Conservation (phyloP, 2,113 vertebrate species). For the Plecotus auritus region DNA sequence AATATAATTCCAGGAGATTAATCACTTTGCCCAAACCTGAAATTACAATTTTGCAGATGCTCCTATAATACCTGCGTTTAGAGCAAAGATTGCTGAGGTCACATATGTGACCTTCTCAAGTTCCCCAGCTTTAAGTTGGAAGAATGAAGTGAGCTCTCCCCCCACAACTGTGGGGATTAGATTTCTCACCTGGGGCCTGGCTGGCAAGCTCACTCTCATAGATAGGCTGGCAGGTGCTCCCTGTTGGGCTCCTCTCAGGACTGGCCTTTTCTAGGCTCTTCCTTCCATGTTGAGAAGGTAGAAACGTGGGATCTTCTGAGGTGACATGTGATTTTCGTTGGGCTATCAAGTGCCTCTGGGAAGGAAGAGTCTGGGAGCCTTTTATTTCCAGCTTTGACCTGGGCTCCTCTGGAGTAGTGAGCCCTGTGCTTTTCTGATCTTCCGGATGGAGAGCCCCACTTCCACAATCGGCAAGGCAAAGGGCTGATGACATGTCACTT, state of each 20-base stretch:
- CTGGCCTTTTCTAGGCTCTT: background rate
- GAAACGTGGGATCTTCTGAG: background rate
- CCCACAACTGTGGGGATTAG: background rate
- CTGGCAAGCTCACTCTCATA: slow-evolving; percentile 6
- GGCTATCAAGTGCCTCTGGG: background rate
- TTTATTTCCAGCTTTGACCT: background rate
- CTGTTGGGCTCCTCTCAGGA: background rate
- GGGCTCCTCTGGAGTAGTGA: background rate
- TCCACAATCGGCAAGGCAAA: background rate
- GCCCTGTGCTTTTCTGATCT: fast-evolving
- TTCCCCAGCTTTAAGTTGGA: background rate
- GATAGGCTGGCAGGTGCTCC: background rate
- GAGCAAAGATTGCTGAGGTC: background rate
- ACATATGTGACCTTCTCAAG: background rate
- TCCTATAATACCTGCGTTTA: background rate
- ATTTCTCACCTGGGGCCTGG: slow-evolving; percentile 43
- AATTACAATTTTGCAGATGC: background rate
- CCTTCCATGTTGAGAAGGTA: background rate
- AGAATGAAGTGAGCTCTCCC: background rate
- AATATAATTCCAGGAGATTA: background rate
- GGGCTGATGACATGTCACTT: background rate
- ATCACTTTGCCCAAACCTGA: background rate
- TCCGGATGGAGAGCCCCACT: background rate
- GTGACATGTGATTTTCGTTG: background rate
- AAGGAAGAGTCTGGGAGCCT: background rate